Conservation (phyloP, 2,797 vertebrate species). For the Acridotheres tristis region DNA sequence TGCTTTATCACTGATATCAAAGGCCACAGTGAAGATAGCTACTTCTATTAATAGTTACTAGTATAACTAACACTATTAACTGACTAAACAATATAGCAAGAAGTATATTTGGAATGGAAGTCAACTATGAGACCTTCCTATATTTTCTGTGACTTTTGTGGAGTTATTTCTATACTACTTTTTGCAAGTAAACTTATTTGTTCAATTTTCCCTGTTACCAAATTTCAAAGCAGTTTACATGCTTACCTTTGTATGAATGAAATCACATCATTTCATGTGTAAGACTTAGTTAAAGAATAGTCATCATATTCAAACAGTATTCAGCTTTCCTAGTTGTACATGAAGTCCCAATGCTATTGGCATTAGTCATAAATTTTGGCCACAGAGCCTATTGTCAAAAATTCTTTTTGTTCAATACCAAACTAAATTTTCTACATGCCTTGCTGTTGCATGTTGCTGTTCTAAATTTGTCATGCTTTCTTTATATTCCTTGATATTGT, state of each 20-base stretch:
- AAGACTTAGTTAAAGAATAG: neutral
- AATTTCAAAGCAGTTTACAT: neutral
- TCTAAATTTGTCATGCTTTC: neutral
- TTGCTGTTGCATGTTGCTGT: neutral
- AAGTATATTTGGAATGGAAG: neutral
- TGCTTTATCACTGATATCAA: neutral
- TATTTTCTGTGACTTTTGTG: neutral
- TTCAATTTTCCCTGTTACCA: neutral
- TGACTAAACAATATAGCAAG: neutral
- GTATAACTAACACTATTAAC: neutral
- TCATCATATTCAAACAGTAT: neutral
- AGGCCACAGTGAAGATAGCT: neutral
- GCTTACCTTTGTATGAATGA: neutral
- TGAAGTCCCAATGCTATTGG: neutral
- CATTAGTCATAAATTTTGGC: neutral
- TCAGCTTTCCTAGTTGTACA: neutral
- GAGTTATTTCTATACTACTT: neutral
- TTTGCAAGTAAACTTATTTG: neutral
- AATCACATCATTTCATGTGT: neutral
- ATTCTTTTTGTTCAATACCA: neutral
- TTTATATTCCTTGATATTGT: neutral
- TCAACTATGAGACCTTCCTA: neutral
- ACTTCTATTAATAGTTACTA: neutral
- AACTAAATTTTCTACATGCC: neutral
- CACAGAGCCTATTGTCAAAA: neutral